Base-by-base conservation (phyloP, 2,113 vertebrate species). In the Falcunculus frontatus region DNA sequence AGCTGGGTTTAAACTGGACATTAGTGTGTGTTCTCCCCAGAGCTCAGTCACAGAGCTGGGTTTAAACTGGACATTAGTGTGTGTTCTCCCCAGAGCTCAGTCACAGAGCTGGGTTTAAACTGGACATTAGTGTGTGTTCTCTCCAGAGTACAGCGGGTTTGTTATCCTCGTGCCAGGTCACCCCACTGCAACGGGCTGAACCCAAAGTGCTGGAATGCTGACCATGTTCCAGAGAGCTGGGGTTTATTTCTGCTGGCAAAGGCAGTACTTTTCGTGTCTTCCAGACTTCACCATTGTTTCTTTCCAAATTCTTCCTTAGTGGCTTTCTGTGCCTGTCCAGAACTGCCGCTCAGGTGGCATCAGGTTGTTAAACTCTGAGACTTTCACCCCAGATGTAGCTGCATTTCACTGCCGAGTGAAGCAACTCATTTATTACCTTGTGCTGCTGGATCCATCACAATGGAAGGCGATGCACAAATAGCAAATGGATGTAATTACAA, bases 121-220 rank as follows among this genome's bases (percentile, higher is more conserved):
- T n/a, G n/a, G n/a, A n/a, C n/a, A n/a, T n/a, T n/a, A n/a, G n/a
- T 1, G 23, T 8, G 7, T 18, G 50, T 2, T 52, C 55, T 74
- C 19, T 65, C 1, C 1, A 4, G 68, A 56, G 49, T 69, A 9
- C 1, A 0, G 5, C 0, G 4, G 52, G 37, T 60, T 72, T 65
- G 46, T 9, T 23, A 50, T n/a, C 42, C 78, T 56, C 18, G 0
- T 11, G 60, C 11, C 29, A 46, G 65, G 13, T 73, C 65, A 20
- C 25, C 1, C 74, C 18, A 15, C 59, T 64, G 56, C 70, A 44
- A 6, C 1, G 7, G 52, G 50, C 26, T 25, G 29, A 83, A 56
- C 15, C 15, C 21, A 2, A 50, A 52, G 33, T 53, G 41, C 32
- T 47, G 53, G 41, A 32, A 35, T n/a, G 35, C 46, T 65, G 35